Evolutionary conservation across 2,888 invertebrate genomes (phyloP), one percentile per base, ranked within the genome.

Genomic region (Zaprionus obscuricornis): DNA sequence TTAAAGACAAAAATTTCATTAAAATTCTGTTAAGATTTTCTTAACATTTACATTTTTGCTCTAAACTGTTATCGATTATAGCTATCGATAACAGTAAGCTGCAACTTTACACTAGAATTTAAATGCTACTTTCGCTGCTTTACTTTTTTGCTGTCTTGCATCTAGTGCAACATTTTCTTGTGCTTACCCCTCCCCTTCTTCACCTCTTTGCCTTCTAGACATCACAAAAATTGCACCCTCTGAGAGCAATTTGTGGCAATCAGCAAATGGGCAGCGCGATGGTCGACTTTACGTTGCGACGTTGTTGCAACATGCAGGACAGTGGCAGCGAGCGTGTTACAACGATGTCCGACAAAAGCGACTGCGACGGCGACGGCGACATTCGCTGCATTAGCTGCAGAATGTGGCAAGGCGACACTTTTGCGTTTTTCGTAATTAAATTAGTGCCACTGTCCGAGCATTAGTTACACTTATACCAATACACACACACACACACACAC

Each of bases 351-450:
- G n/a, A n/a, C n/a, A 7, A 22, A 7, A 22, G 22, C 4, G 22
- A 22, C 7, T 5, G 22, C 7, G 22, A 7, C 7, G 22, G 22
- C 7, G 7, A 22, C 22, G 22, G 4, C 18, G 39, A 24, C 33
- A 42, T 36, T 40, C 51, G 69, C 54, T 73, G 71, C 78, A 77
- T 79, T 74, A 83, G 85, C 79, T 67, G 43, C 56, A 65, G 55
- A 75, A 79, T 83, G 81, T 79, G 74, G 76, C 84, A 52, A 39
- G 68, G 79, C 75, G 81, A 85, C 86, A 85, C 81, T 85, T 84
- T 83, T 81, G 85, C 81, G 81, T 86, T 87, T 77, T 85, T 74
- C 68, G 84, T 87, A 86, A 86, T 86, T 86, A 86, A 86, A 86
- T 86, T 87, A 86, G 87, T 84, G 87, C 83, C 74, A 77, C 74